Percentiles rank a stretch among this genome's conserved stretches.
phyloP scores from a whole-genome alignment of 2,888 invertebrate genomes.

The Syritta pipiens region DNA sequence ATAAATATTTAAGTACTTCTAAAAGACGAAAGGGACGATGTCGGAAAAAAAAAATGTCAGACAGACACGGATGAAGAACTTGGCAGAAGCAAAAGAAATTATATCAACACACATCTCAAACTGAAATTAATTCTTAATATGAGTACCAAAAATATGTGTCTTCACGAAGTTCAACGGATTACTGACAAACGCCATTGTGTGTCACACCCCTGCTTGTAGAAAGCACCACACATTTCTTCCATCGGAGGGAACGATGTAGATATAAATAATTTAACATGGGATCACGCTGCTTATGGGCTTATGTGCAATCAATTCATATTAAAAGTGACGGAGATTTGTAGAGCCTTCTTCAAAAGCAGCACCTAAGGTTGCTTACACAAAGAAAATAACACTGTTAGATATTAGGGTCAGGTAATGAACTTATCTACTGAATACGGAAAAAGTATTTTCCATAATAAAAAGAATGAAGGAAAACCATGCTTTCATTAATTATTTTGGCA shows the following conservation, averaged over 20 bases:
- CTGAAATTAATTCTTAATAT: conserved; percentile 51
- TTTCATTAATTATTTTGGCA: not conserved
- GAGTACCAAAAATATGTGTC: conserved; percentile 1
- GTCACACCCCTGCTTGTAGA: conserved; percentile 15
- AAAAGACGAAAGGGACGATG: not conserved
- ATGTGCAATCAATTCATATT: conserved; percentile 61
- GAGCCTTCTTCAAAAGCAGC: conserved; percentile 15
- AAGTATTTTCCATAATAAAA: no score
- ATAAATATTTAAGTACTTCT: conserved; percentile 39
- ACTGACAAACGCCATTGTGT: conserved; percentile 24
- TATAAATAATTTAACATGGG: conserved; percentile 57
- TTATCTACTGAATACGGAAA: conserved; percentile 13
- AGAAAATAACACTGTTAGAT: not conserved
- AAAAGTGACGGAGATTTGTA: conserved; percentile 61
- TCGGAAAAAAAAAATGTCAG: conserved; percentile 5
- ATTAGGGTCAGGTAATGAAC: conserved; percentile 21
- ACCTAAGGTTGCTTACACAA: conserved; percentile 4
- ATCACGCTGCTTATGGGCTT: conserved; percentile 52
- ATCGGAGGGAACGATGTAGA: conserved; percentile 33
- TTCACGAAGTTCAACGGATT: conserved; percentile 33
- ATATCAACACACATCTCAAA: conserved; percentile 55
- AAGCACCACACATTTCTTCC: conserved; percentile 26
- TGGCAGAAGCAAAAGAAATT: conserved; percentile 21
- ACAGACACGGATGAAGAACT: not conserved
- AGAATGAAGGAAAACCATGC: no score